Percentiles rank a stretch among this genome's conserved stretches.
These are phyloP conservation scores for Erythrocercus mccallii DNA, from an alignment of 2,113 vertebrate genomes.

Conservation along the genomic window DNA sequence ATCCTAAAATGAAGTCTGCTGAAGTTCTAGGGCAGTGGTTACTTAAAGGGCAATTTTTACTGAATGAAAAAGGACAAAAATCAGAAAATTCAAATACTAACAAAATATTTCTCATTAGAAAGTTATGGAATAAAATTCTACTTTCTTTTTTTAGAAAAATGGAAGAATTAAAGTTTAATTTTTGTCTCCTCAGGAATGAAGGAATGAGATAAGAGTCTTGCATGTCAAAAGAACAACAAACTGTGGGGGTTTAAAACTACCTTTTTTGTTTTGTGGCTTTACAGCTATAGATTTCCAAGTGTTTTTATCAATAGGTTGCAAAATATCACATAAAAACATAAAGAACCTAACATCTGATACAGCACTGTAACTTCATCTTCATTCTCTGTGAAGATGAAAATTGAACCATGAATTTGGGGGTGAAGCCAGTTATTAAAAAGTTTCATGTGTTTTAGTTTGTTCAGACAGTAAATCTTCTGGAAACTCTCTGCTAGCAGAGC, in stretches of 20 bases:
- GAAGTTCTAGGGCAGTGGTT: not conserved
- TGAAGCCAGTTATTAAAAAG: not conserved
- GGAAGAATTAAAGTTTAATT: not conserved
- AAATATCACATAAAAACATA: not conserved
- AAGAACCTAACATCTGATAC: not conserved
- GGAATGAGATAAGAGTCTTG: not conserved
- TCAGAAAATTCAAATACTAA: not conserved
- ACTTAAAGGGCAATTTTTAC: not conserved
- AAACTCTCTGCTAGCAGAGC: not conserved
- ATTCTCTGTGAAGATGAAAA: not conserved
- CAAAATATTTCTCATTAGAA: not conserved
- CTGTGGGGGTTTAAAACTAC: fast-evolving
- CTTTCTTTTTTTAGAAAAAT: not conserved
- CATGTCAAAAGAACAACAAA: not conserved
- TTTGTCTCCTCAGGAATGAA: not conserved
- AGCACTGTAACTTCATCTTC: not conserved
- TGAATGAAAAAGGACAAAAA: not conserved
- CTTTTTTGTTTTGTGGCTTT: not conserved
- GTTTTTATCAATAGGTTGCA: not conserved
- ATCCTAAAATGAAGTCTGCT: not conserved
- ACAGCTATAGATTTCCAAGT: not conserved
- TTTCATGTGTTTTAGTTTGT: not conserved
- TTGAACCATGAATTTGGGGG: not conserved
- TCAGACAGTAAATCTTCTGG: not conserved
- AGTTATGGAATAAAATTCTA: not conserved